Conservation (phyloP, 1,140 invertebrate genomes). For the Brachionus calyciflorus region DNA sequence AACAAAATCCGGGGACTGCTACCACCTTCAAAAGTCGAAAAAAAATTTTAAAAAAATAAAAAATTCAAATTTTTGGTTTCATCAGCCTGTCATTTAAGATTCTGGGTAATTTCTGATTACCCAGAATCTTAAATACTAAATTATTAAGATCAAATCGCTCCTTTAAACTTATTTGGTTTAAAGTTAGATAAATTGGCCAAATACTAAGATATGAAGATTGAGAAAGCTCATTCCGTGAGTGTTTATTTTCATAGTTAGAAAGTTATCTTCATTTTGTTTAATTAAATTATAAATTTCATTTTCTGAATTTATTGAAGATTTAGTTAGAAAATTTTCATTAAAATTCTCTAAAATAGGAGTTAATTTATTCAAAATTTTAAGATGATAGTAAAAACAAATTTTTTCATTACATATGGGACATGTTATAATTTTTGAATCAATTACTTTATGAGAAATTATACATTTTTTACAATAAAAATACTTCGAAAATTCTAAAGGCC, state of each 20-base stretch:
- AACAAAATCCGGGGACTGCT: no score
- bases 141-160: background rate
- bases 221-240: background rate
- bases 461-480: background rate
- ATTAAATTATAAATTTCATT: background rate
- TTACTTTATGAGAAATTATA: background rate
- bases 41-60: no score
- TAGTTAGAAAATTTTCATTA: no score
- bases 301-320: no score
- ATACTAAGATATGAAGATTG: background rate
- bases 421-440: background rate
- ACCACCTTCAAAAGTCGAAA: no score
- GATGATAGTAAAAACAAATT: background rate
- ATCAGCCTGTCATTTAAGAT: no score
- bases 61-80: no score
- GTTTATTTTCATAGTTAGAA: background rate
- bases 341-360: background rate
- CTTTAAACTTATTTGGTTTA: background rate
- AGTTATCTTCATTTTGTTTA: background rate
- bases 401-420: background rate
- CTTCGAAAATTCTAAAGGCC: background rate
- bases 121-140: no score
- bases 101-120: no score
- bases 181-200: conserved; percentile 14
- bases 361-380: background rate